Evolutionary conservation across 2,797 vertebrate species (phyloP), one percentile per base, ranked within the genome.

Genomic region (Melanotaenia boesemani): DNA sequence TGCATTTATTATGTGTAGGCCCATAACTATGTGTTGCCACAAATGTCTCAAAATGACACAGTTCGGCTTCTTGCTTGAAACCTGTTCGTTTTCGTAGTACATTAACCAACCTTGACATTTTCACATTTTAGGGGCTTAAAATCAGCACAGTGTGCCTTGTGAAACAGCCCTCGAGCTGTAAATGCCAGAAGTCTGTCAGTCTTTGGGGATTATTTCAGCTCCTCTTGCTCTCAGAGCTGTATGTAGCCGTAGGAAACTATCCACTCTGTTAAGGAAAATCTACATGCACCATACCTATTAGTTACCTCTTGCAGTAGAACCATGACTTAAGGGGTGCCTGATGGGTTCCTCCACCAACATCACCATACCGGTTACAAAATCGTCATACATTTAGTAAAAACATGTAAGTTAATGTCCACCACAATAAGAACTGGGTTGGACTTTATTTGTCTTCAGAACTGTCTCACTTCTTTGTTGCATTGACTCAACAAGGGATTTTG

Each of bases 181-280:
- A 77, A 68, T 44, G 59, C 26, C 39, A 68, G 48, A 57, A 18
- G 8, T 67, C 48, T 63, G 30, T 66, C 66, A 74, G 63, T 55
- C 68, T 62, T 44, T 22, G 0, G 76, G 41, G 72, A 81, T 71
- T 72, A 74, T 55, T 62, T 70, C 39, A 69, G 22, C 28, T 63
- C 61, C 24, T 77, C 54, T 62, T 58, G 52, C 56, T 61, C 64
- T 65, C 18, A 22, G 9, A 55, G 70, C 16, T 58, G 34, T 63
- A 64, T 50, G 22, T 54, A 37, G 54, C 20, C 30, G 9, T 10
- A 9, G 30, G 57, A 65, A 39, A 77, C 22, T 72, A 30, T 61
- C 72, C 26, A 46, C 22, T 32, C 71, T 39, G 22, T 63, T 20
- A 41, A 58, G 36, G 39, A 60, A 72, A 24, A 26, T 67, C 67